Conservation (phyloP, 2,888 invertebrate species). For the Pollenia labialis region DNA sequence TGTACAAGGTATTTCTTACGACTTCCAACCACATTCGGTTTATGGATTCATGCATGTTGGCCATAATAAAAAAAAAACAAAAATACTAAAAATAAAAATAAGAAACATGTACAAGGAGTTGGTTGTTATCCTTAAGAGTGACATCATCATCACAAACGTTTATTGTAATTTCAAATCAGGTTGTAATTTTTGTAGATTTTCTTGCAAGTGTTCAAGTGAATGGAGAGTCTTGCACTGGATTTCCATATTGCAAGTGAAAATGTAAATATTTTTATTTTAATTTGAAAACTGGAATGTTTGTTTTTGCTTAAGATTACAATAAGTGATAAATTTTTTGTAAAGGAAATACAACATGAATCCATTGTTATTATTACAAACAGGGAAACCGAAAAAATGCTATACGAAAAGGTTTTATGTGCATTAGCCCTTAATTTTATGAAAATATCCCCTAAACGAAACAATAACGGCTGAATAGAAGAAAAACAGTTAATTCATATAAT, state of each 20-base stretch:
- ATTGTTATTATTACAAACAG: too few relatives aligned
- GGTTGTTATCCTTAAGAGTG: conserved; percentile 63
- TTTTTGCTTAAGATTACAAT: background rate
- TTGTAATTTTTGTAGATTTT: conserved; percentile 13
- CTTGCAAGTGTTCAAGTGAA: conserved; percentile 38
- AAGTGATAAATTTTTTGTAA: background rate
- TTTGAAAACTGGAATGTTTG: background rate
- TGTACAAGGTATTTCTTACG: conserved; percentile 35
- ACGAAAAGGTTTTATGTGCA: too few relatives aligned
- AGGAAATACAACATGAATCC: background rate
- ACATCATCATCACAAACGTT: conserved; percentile 46
- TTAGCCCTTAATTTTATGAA: too few relatives aligned
- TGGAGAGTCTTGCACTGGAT: conserved; percentile 5
- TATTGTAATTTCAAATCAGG: conserved; percentile 19
- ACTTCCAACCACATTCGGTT: conserved; percentile 9
- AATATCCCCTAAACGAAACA: too few relatives aligned
- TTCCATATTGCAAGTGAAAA: conserved; percentile 35
- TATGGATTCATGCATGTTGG: conserved; percentile 28
- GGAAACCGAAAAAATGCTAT: too few relatives aligned
- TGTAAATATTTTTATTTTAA: conserved; percentile 12
- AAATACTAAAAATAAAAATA: conserved; percentile 36
- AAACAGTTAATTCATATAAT: too few relatives aligned
- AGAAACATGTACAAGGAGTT: conserved; percentile 55
- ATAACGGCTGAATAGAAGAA: too few relatives aligned
- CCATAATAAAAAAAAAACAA: conserved; percentile 13